Base-by-base conservation (phyloP, 2,888 invertebrate genomes). In the Aquatica leii region DNA sequence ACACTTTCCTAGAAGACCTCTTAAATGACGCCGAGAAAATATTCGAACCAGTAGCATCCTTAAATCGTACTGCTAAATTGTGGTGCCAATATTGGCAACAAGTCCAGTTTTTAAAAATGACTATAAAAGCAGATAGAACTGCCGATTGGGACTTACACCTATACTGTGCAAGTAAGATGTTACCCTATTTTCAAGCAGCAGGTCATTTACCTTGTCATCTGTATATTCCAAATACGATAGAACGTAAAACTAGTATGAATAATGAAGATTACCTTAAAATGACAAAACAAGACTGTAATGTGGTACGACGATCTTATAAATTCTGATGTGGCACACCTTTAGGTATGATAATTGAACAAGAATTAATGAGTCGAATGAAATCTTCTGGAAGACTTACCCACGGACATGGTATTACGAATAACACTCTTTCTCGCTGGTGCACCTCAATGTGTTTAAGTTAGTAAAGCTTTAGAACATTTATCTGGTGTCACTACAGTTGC, bases 341-440 rank as follows among this genome's bases (percentile, higher is more conserved):
- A 53, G 53, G 40, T 37, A 53, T n/a, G n/a, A 53, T 53, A 53
- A 53, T 53, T 14, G 40, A 53, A 20, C 53, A 53, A 51, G 51
- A 51, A 35, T n/a, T 51, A 8, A 52, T 52, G 52, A 34, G 34
- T 6, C 35, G 52, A 11, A 40, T 53, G 40, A 53, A 53, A 37
- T 5, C 40, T 40, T 53, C 40, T 14, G 37, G 37, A 52, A 17
- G 37, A 37, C 20, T 53, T 8, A 53, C 53, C 40, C 37, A 53
- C 14, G 53, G 53, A 37, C 51, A 17, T 31, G 34, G 34, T 1
- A 51, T 51, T 51, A 12, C 34, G 18, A 18, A 53, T 12, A 53
- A 40, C 40, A 53, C 53, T 18, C 8, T 40, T 11, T 40, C 53
- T 14, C 40, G 53, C 40, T 53, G 40, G 53, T 17, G 14, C 40